Percentiles rank a stretch among this genome's conserved stretches.
phyloP scores from a whole-genome alignment of 2,113 vertebrate species.

The Leucosticte australis region DNA sequence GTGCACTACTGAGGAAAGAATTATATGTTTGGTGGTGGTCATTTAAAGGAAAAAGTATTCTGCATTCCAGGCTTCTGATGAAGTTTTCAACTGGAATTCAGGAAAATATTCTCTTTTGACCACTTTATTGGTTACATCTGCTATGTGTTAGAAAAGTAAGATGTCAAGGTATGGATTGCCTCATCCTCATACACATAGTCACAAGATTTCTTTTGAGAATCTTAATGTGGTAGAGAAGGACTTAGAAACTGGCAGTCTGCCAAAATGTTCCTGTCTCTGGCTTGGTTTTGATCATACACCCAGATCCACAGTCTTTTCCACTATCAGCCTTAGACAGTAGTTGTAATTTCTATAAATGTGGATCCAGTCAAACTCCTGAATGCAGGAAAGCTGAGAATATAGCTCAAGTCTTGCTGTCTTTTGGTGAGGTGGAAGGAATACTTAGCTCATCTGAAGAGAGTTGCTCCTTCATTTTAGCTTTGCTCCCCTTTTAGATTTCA shows the following conservation, averaged over 20 bases:
- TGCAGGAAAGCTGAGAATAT: background rate
- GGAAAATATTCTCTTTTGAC: background rate
- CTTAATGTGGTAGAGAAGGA: background rate
- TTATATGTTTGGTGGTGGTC: background rate
- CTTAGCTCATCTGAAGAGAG: background rate
- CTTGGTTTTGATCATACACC: background rate
- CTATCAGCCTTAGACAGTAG: background rate
- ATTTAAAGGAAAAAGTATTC: background rate
- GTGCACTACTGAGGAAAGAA: background rate
- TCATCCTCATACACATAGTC: background rate
- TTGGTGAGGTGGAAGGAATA: background rate
- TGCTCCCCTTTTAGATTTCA: background rate
- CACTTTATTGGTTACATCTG: background rate
- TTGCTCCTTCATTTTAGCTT: background rate
- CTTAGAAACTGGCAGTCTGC: background rate
- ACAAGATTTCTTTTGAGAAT: background rate
- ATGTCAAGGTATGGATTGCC: background rate
- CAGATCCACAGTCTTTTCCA: background rate
- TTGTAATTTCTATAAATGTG: background rate
- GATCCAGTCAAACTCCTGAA: background rate
- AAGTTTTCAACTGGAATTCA: background rate
- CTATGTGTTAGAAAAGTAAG: background rate
- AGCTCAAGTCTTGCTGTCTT: background rate
- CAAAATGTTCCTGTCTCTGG: background rate
- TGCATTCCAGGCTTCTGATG: background rate